Percentiles rank a stretch among this genome's conserved stretches.
phyloP scores from a whole-genome alignment of 2,888 invertebrate genomes.

The Eudemis profundana region DNA sequence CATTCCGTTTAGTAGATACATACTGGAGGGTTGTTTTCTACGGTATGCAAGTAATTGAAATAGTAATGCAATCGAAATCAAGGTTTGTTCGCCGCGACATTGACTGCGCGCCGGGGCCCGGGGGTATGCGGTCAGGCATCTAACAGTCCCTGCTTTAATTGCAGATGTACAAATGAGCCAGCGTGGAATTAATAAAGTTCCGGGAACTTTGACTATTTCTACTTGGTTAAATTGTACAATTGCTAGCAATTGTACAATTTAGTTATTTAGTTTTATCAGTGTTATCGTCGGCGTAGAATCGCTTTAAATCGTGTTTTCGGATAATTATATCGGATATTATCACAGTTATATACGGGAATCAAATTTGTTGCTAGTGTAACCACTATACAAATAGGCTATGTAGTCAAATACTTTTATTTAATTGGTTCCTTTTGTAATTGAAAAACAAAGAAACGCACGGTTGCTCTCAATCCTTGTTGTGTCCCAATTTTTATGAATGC shows the following conservation, averaged over 20 bases:
- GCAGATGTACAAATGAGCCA: neutral
- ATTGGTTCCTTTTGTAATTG: constrained; percentile 13
- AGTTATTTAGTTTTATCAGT: neutral
- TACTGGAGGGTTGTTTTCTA: too few relatives aligned
- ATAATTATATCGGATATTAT: too few relatives aligned
- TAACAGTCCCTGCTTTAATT: constrained; percentile 50
- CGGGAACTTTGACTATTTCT: neutral
- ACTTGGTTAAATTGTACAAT: neutral
- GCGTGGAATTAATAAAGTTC: neutral
- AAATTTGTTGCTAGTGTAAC: too few relatives aligned
- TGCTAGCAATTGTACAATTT: too few relatives aligned
- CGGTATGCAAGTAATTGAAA: neutral
- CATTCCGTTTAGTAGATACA: too few relatives aligned
- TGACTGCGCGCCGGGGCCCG: constrained; percentile 53
- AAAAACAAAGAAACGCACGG: constrained; percentile 4
- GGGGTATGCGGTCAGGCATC: constrained; percentile 58
- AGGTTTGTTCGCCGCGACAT: constrained; percentile 51
- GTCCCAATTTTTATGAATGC: constrained; percentile 13
- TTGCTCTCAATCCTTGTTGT: neutral
- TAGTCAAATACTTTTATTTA: neutral
- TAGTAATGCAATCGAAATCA: constrained; percentile 6
- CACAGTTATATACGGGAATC: too few relatives aligned
- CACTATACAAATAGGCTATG: too few relatives aligned
- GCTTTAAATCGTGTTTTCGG: too few relatives aligned
- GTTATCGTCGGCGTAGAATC: neutral